Evolutionary conservation across 2,888 invertebrate species (phyloP), one percentile per base, ranked within the genome.

Genomic region (Phortica okadai): DNA sequence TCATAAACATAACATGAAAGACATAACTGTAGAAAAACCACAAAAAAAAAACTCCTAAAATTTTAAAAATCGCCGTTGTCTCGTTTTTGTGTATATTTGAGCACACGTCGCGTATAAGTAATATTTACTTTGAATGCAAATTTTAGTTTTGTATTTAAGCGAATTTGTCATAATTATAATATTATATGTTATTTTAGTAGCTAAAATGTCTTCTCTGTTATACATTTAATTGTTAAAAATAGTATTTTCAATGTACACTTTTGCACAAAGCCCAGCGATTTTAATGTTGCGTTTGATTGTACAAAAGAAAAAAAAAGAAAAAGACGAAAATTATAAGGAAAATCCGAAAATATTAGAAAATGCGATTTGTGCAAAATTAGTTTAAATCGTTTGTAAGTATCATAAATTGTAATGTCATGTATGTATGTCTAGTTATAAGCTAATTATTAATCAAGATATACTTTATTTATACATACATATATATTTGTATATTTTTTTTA

Each of bases 81-180:
- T 50, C 1, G 50, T 50, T 11, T 8, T 50, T 2, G 50, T 50
- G 50, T 50, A 50, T 14, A 50, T 50, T 50, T 50, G 8, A 50
- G 14, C 14, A 50, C 50, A 14, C 50, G 50, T 50, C 80, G 81
- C 81, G 79, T 77, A 80, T 79, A 86, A 88, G 85, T 85, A 88
- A 88, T 85, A 85, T 86, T 85, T 88, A 88, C 85, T 88, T 86
- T 76, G 77, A 74, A 76, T 69, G 6, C 41, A 79, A 58, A 72
- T 77, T 74, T 81, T 74, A 75, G 42, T 76, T 79, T 81, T 80
- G 77, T 77, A 66, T 67, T 67, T 33, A 50, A 50, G 59, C 73
- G 62, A 56, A 45, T 76, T 77, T 54, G 16, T 44, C 72, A 77
- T 54, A 59, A n/a, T 50, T 50, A 77, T 75, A 44, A 25, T 78